Evolutionary conservation across 2,888 invertebrate genomes (phyloP).

Genomic region (Spatulosminthurus flaviceps): DNA sequence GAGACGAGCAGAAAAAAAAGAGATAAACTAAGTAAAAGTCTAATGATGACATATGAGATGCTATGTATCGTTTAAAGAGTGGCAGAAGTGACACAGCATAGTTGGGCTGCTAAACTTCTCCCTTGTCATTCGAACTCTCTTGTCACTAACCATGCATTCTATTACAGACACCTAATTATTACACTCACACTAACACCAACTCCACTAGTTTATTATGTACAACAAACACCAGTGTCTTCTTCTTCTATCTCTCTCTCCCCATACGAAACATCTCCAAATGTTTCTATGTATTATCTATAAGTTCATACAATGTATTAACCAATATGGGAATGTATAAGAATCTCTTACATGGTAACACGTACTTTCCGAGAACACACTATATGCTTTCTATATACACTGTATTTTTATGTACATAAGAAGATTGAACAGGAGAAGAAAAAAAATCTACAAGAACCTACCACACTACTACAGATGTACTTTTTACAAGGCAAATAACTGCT

Average conservation of each 20-base stretch:
- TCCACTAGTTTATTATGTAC: constrained; percentile 8
- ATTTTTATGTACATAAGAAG: no score
- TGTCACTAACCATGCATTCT: constrained; percentile 62
- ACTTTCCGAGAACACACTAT: constrained; percentile 4
- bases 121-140: constrained; percentile 58
- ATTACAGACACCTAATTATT: constrained; percentile 63
- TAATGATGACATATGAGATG: constrained; percentile 50
- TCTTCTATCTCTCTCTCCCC: not conserved
- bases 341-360: no score
- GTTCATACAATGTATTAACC: no score
- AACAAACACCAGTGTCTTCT: constrained; percentile 24
- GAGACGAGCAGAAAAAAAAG: not conserved
- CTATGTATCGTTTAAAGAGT: constrained; percentile 43
- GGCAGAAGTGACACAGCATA: constrained; percentile 21
- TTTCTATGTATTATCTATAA: no score
- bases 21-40: constrained; percentile 42
- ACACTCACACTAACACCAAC: constrained; percentile 54
- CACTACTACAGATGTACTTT: constrained; percentile 7
- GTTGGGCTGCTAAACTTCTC: constrained; percentile 22
- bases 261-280: not conserved
- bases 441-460: constrained; percentile 16
- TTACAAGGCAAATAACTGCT: constrained; percentile 22
- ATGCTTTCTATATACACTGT: not conserved
- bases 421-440: not conserved
- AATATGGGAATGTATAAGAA: no score